Conservation (phyloP, 1,140 invertebrate genomes). For the Cephus cinctus region DNA sequence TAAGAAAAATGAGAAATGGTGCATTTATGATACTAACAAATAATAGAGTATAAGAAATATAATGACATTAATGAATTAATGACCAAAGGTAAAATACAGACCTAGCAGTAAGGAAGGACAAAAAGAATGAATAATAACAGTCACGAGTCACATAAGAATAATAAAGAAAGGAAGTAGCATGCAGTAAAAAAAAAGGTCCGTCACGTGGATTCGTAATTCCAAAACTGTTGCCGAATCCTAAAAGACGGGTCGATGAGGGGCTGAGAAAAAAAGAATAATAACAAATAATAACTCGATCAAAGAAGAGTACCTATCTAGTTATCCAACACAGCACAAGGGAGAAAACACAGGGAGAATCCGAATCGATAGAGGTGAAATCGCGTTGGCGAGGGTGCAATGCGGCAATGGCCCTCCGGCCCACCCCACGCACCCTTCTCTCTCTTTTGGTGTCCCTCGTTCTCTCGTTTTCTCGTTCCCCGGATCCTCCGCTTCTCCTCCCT, state of each 20-base stretch:
- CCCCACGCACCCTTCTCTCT: slow-evolving; percentile 5
- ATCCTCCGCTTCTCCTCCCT: slow-evolving; percentile 15
- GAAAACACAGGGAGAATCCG: slow-evolving; percentile 36
- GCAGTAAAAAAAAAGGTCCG: too few species aligned
- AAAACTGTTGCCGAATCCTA: too few species aligned
- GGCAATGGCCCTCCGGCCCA: slow-evolving; percentile 25
- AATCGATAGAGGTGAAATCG: slow-evolving; percentile 42
- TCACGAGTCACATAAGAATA: too few species aligned
- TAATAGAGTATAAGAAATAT: slow-evolving; percentile 20
- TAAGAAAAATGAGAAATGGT: slow-evolving; percentile 12
- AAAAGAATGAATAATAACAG: too few species aligned
- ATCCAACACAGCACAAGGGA: slow-evolving; percentile 23
- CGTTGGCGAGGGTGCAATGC: slow-evolving; percentile 38
- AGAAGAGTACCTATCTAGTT: slow-evolving; percentile 21
- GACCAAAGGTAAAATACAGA: too few species aligned
- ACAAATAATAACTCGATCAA: slow-evolving; percentile 6
- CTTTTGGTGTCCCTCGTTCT: slow-evolving; percentile 3
- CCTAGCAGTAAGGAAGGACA: too few species aligned
- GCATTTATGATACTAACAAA: background rate
- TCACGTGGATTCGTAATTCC: too few species aligned
- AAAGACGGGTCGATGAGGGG: too few species aligned
- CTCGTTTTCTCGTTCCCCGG: slow-evolving; percentile 15
- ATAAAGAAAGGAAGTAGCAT: too few species aligned
- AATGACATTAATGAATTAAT: too few species aligned
- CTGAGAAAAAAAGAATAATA: background rate